Evolutionary conservation across 2,113 vertebrate species (phyloP), one percentile per base, ranked within the genome.

Genomic region (Euleptes europaea): DNA sequence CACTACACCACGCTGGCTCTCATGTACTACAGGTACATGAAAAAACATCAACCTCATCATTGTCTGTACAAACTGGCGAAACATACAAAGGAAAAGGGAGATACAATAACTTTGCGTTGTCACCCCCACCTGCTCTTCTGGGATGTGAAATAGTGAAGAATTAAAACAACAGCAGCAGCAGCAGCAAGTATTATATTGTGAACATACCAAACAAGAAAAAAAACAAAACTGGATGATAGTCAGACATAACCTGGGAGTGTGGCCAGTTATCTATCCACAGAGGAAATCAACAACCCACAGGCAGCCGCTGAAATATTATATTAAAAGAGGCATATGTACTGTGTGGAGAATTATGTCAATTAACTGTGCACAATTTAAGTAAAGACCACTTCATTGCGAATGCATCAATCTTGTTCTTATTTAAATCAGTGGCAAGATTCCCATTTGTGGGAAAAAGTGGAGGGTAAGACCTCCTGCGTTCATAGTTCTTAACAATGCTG

Each of bases 331-430:
- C 63, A 54, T 75, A 10, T n/a, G 67, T 81, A 44, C 78, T 9
- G 11, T 73, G 44, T 11, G 60, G 74, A 38, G 1, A 72, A 79
- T 72, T 2, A 1, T 2, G 23, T 11, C 31, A 1, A 66, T 82
- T 57, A 82, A 31, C 23, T 38, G 4, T 70, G 15, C 5, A 3
- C 26, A 49, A 31, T 17, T 2, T 5, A 69, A 40, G 3, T 0
- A 10, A 14, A 47, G 13, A 19, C 12, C 0, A 0, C 17, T n/a
- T 1, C 21, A 71, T 42, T 33, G 13, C 11, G 26, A 12, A 67
- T 42, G 5, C 12, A 71, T 78, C 1, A 0, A 12, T 71, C 40
- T 4, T 5, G 0, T 0, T 42, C 70, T 82, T 10, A 1, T 74
- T 0, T 1, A 42, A 2, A 77, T n/a, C 0, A 0, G 23, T 90